Conservation (phyloP, 2,797 vertebrate genomes). For the Gymnothorax reevesii region DNA sequence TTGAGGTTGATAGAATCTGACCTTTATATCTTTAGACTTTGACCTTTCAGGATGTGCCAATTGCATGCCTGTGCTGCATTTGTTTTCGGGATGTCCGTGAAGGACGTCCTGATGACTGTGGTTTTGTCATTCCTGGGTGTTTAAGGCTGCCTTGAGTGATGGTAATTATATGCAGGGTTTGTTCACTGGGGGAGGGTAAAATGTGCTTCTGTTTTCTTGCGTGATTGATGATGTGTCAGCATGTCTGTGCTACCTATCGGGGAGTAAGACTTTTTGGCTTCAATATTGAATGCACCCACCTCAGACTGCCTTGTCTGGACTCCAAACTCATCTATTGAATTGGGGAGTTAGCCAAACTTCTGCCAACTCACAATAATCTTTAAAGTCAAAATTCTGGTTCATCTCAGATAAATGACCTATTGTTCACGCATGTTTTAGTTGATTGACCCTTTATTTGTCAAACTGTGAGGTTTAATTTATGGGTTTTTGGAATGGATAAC, state of each 20-base stretch:
- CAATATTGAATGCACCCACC: background rate
- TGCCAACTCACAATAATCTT: background rate
- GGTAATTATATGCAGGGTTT: background rate
- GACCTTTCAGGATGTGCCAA: background rate
- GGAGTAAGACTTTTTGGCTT: slow-evolving; percentile 1
- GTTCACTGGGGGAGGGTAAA: slow-evolving; percentile 3
- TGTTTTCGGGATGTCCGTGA: background rate
- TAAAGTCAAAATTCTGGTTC: background rate
- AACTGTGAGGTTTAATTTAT: background rate
- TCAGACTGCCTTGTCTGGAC: background rate
- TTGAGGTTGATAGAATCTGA: background rate
- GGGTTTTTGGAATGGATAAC: background rate
- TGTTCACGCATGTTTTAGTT: background rate
- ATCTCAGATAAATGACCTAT: background rate
- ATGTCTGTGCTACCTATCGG: background rate
- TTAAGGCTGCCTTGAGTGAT: background rate
- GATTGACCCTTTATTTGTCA: background rate
- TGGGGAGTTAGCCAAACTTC: background rate
- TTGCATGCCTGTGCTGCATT: background rate
- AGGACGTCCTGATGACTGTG: background rate
- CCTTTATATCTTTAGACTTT: background rate
- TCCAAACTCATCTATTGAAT: background rate
- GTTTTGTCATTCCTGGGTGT: background rate
- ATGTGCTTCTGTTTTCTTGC: background rate
- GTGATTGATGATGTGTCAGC: slow-evolving; percentile 1